Conservation (phyloP, 92 coral and sea anemone genomes). For the Zoanthus sociatus region DNA sequence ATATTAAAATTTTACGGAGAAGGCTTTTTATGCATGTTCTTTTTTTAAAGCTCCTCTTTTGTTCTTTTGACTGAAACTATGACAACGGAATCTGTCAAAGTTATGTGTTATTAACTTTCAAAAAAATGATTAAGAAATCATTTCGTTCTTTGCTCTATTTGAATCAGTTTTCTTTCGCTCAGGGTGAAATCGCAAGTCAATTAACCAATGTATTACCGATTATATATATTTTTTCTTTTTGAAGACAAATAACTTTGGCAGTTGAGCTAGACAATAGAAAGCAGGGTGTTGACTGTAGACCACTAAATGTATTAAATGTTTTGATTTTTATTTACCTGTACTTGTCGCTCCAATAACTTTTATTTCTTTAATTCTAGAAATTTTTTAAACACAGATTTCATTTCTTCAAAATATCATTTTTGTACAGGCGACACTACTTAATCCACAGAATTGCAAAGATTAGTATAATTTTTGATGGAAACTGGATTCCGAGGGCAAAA, state of each 20-base stretch:
- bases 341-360: constrained; percentile 8
- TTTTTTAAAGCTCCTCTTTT: background rate
- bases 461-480: background rate
- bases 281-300: background rate
- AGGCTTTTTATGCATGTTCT: background rate
- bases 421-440: too few relatives aligned
- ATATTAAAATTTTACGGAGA: background rate
- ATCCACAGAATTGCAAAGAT: background rate
- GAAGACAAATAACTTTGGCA: background rate
- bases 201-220: background rate
- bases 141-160: background rate
- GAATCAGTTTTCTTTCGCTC: background rate
- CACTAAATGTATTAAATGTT: background rate
- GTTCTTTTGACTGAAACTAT: constrained; percentile 3
- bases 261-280: background rate
- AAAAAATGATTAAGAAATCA: background rate
- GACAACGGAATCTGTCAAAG: background rate
- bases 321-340: background rate
- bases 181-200: background rate
- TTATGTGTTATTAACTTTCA: background rate
- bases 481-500: background rate
- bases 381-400: background rate
- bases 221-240: background rate
- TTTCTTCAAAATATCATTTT: background rate
- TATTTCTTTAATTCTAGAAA: background rate